Conservation (phyloP, 2,113 vertebrate genomes). For the Barnardius zonarius region DNA sequence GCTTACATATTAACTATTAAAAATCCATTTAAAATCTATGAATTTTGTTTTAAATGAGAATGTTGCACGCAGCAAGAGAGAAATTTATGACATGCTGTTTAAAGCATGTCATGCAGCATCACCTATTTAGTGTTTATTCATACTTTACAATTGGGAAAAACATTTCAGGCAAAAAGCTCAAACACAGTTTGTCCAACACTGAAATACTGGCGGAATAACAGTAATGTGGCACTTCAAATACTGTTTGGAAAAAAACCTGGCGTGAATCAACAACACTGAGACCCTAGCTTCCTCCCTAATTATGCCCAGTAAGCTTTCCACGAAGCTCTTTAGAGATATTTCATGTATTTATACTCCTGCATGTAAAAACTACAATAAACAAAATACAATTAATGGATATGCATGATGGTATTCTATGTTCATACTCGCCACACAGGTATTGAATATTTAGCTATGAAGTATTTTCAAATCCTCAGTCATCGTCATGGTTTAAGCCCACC, state of each 20-base stretch:
- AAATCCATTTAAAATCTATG: background rate
- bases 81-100: rapidly evolving
- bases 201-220: background rate
- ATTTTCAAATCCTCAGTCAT: background rate
- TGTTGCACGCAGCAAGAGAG: background rate
- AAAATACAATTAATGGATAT: background rate
- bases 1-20: background rate
- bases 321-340: background rate
- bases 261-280: rapidly evolving
- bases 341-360: rapidly evolving
- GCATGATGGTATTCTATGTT: rapidly evolving
- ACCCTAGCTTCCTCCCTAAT: background rate
- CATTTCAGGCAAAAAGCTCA: background rate
- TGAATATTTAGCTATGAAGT: background rate
- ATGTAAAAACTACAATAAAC: background rate
- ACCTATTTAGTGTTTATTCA: background rate
- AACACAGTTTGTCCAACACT: background rate
- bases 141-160: background rate
- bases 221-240: background rate
- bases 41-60: background rate
- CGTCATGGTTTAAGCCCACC: background rate
- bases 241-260: background rate
- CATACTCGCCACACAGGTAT: background rate
- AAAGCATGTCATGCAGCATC: background rate
- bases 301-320: background rate